Conservation (phyloP, 2,797 vertebrate species). For the Masticophis lateralis region DNA sequence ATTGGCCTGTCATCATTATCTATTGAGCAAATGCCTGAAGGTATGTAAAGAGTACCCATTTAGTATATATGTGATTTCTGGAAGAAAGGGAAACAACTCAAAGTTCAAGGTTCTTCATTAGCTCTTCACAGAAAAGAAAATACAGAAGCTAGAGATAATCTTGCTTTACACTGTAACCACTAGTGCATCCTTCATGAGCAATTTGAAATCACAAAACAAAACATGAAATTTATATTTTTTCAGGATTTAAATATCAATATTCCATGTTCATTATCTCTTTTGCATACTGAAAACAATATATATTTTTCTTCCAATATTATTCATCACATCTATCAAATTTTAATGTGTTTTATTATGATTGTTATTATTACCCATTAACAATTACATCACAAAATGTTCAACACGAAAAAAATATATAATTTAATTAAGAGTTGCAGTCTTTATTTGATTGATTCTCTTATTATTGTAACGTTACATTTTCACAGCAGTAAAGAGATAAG, state of each 20-base stretch:
- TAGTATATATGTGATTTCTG: not conserved
- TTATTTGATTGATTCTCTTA: conserved; percentile 12
- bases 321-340: not conserved
- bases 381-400: not conserved
- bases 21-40: not conserved
- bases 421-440: not conserved
- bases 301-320: not conserved
- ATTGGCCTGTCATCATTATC: not conserved
- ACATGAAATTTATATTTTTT: not conserved
- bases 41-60: not conserved
- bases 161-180: not conserved
- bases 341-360: not conserved
- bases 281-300: not conserved
- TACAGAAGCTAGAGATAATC: not conserved
- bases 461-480: not conserved
- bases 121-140: not conserved
- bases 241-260: not conserved
- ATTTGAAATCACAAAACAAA: not conserved
- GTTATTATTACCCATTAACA: conserved; percentile 1
- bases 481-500: not conserved
- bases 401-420: not conserved
- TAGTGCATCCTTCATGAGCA: not conserved
- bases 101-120: not conserved
- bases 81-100: not conserved
- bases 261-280: not conserved